Percentiles rank a stretch among this genome's conserved stretches.
Evolutionary conservation across 2,888 invertebrate species (phyloP).

Genomic region (Archaeoteleia sp.): DNA sequence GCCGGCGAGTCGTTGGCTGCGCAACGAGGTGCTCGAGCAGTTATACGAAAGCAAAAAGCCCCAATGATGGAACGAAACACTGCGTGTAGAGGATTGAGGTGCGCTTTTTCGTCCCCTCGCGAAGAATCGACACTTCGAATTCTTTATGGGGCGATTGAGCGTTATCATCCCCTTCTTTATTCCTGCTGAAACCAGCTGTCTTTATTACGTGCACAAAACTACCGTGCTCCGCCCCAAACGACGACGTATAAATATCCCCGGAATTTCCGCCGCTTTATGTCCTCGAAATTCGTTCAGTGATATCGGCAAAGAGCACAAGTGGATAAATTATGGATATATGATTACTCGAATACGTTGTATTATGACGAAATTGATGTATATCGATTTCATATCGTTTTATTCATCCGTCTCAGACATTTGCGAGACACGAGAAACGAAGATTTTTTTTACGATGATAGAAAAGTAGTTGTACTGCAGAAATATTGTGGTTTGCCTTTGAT

Average conservation of each 20-base stretch:
- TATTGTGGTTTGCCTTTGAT: too few species aligned
- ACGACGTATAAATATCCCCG: constrained; percentile 18
- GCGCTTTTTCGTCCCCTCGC: constrained; percentile 33
- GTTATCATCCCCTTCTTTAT: constrained; percentile 44
- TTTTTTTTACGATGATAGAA: too few species aligned
- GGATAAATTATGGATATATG: not conserved
- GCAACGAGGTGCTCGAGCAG: constrained; percentile 36
- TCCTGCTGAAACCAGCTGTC: constrained; percentile 27
- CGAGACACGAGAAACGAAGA: too few species aligned
- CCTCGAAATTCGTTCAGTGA: constrained; percentile 9
- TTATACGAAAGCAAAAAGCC: constrained; percentile 43
- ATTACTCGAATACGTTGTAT: not conserved
- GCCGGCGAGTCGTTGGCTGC: constrained; percentile 19
- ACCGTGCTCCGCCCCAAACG: not conserved
- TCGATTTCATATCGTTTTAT: not conserved
- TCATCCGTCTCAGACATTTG: not conserved
- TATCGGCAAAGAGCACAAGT: constrained; percentile 1
- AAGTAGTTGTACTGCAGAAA: too few species aligned
- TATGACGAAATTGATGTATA: not conserved
- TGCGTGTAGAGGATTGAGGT: constrained; percentile 13
- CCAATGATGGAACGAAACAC: constrained; percentile 38
- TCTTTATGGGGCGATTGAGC: constrained; percentile 48
- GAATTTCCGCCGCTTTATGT: constrained; percentile 4
- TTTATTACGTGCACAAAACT: constrained; percentile 22
- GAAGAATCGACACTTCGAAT: constrained; percentile 49